phyloP scores from a whole-genome alignment of 1,140 invertebrate species.

The Adelges cooleyi region DNA sequence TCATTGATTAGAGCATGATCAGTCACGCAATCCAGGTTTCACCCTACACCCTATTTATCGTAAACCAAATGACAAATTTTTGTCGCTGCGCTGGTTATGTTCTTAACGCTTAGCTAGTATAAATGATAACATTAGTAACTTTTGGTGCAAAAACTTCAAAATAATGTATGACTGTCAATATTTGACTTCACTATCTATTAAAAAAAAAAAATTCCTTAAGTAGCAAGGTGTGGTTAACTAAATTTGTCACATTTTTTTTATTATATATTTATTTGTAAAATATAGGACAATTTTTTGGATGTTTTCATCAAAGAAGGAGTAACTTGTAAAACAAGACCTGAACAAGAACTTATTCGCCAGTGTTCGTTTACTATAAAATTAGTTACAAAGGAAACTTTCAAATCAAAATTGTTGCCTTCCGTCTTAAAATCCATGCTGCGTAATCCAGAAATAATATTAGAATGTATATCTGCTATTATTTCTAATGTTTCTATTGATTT shows the following conservation, averaged over 20 bases:
- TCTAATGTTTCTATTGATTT: slow-evolving; percentile 61
- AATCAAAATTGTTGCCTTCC: slow-evolving; percentile 61
- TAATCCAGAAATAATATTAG: slow-evolving; percentile 81
- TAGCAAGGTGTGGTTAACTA: no score
- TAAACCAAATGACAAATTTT: no score
- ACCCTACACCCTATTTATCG: no score
- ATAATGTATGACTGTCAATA: no score
- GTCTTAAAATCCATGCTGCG: slow-evolving; percentile 86
- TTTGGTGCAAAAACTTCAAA: no score
- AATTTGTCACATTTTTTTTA: background rate
- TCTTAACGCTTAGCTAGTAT: no score
- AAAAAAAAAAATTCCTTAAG: no score
- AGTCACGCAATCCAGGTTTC: no score
- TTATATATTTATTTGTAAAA: background rate
- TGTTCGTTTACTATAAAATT: slow-evolving; percentile 52
- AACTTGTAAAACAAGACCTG: slow-evolving; percentile 64
- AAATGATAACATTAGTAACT: no score
- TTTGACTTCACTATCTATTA: no score
- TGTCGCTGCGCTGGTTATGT: no score
- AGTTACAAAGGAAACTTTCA: slow-evolving; percentile 61
- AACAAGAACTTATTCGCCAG: slow-evolving; percentile 51
- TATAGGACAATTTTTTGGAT: slow-evolving; percentile 47
- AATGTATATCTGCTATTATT: slow-evolving; percentile 64
- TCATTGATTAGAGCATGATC: no score
- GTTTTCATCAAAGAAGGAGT: slow-evolving; percentile 68